Conservation (phyloP, 2,888 invertebrate species). For the Atethmia centrago region DNA sequence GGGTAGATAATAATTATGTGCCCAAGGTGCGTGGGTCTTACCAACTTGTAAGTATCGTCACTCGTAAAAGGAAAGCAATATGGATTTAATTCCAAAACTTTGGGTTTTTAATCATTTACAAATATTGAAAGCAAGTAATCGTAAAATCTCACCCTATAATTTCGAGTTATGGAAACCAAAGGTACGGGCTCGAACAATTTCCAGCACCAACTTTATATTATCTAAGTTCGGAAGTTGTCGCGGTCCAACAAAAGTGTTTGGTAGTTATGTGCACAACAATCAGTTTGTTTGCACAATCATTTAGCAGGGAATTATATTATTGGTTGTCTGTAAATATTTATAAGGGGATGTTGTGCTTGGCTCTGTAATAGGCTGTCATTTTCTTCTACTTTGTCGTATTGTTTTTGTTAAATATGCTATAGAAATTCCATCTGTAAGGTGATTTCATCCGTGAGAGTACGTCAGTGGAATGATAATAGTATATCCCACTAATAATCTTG, state of each 20-base stretch:
- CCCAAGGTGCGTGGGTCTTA: neutral
- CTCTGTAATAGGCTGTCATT: conserved; percentile 3
- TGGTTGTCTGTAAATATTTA: too few relatives aligned
- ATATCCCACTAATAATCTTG: neutral
- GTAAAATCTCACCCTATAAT: too few relatives aligned
- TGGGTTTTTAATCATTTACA: neutral
- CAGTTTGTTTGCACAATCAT: too few relatives aligned
- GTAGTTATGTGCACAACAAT: too few relatives aligned
- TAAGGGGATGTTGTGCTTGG: neutral
- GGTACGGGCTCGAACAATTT: too few relatives aligned
- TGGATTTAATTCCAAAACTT: neutral
- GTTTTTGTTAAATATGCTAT: neutral
- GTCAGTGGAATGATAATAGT: too few relatives aligned
- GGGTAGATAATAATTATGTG: neutral
- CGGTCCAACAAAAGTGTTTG: too few relatives aligned
- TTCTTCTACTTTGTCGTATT: neutral
- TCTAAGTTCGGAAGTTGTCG: too few relatives aligned
- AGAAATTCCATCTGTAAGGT: neutral
- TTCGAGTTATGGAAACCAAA: too few relatives aligned
- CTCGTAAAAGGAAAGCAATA: neutral
- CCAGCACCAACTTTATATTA: too few relatives aligned
- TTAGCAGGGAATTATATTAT: too few relatives aligned
- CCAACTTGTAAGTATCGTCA: neutral
- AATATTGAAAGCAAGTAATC: conserved; percentile 17
- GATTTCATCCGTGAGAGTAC: neutral